Conservation (phyloP, 2,888 invertebrate species). For the Asteroscopus sphinx region DNA sequence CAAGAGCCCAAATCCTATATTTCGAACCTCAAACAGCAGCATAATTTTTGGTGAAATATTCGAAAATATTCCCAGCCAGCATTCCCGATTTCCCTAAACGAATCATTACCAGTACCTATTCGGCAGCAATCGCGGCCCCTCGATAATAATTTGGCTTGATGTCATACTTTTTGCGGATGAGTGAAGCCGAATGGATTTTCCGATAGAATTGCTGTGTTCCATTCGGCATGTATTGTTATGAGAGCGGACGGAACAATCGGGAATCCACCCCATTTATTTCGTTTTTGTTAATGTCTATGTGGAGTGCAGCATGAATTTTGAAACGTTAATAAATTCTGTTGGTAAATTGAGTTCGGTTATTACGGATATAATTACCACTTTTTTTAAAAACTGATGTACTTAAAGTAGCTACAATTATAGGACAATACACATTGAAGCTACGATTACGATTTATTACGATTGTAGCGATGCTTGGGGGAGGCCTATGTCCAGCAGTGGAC, state of each 20-base stretch:
- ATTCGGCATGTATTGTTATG: slow-evolving; percentile 71
- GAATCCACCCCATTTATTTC: slow-evolving; percentile 75
- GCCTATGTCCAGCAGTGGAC: too few species aligned
- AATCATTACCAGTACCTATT: slow-evolving; percentile 65
- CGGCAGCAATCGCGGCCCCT: slow-evolving; percentile 66
- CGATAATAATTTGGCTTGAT: slow-evolving; percentile 83
- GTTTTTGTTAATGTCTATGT: slow-evolving; percentile 61
- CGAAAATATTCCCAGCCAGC: slow-evolving; percentile 38
- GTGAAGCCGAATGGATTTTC: slow-evolving; percentile 83
- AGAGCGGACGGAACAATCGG: slow-evolving; percentile 71
- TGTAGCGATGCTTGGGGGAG: too few species aligned
- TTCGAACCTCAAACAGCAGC: slow-evolving; percentile 9
- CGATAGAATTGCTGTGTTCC: slow-evolving; percentile 83
- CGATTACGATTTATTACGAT: not conserved
- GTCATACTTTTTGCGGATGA: slow-evolving; percentile 85
- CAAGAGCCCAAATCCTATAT: not conserved
- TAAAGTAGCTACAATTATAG: slow-evolving; percentile 23
- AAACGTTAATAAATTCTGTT: slow-evolving; percentile 48
- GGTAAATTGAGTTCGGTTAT: slow-evolving; percentile 44
- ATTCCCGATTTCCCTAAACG: slow-evolving; percentile 56
- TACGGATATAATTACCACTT: slow-evolving; percentile 30
- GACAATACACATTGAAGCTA: slow-evolving; percentile 8
- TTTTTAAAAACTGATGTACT: slow-evolving; percentile 19
- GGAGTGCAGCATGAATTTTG: slow-evolving; percentile 56
- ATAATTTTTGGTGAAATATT: slow-evolving; percentile 27